Evolutionary conservation across 2,113 vertebrate species (phyloP), one percentile per base, ranked within the genome.

Genomic region (Tyto alba): DNA sequence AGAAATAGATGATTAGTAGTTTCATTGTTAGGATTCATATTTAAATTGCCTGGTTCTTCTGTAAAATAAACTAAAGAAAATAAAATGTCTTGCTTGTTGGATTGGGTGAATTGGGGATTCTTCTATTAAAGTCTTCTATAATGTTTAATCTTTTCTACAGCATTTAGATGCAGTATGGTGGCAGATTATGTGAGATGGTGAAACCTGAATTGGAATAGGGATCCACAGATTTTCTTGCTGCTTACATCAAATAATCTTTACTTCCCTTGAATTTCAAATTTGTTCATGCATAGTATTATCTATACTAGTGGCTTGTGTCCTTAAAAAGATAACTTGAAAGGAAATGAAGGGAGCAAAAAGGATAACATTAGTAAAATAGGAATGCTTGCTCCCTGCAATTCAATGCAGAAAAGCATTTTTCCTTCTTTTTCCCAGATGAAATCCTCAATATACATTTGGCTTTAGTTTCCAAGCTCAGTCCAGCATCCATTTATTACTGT

Each of bases 401-500:
- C 57, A 69, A 11, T 47, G 20, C 64, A 87, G 57, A 79, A 89
- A 64, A 93, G 6, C 23, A 9, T 36, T 95, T 96, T 90, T 47
- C 22, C 11, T 90, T 88, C 34, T 43, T 21, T 82, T 97, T 91
- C 57, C 55, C 91, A 48, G 52, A 67, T 88, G 50, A 96, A 94
- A 92, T 79, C 69, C 48, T 89, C 73, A 23, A 27, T 78, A 32
- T 41, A 60, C 45, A 85, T 96, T 69, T 93, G 80, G 84, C 74
- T 92, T 76, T 62, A 34, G n/a, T 83, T 96, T 91, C 84, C 55
- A 59, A 55, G 71, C 80, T 76, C 53, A 66, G 76, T 72, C 86
- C 92, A 95, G 45, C 73, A 89, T 91, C 69, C 80, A 79, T 95
- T 96, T 92, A 69, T 91, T 91, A 69, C 66, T 55, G 67, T 62